phyloP scores from a whole-genome alignment of 2,888 invertebrate genomes.

The Molanna angustata region DNA sequence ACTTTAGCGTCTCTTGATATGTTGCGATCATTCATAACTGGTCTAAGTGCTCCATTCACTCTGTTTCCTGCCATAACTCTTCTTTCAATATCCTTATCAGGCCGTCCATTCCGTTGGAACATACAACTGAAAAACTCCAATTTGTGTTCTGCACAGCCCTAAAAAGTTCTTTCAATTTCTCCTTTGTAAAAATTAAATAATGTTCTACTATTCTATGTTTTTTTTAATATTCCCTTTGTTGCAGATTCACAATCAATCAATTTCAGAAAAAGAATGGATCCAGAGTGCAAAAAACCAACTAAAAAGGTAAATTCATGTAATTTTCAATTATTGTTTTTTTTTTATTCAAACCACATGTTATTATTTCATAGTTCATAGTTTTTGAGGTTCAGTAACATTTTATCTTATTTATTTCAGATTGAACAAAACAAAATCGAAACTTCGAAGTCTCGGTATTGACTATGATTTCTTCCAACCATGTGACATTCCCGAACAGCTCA shows the following conservation, averaged over 20 bases:
- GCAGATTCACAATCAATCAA: conserved; percentile 26
- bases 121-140: too few relatives aligned
- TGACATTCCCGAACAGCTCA: conserved; percentile 44
- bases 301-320: conserved; percentile 8
- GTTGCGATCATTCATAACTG: too few relatives aligned
- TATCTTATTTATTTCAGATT: conserved; percentile 39
- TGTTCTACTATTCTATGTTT: background rate
- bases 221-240: conserved; percentile 33
- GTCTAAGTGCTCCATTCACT: too few relatives aligned
- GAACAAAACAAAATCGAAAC: conserved; percentile 47
- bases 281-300: conserved; percentile 25
- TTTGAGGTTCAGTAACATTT: background rate
- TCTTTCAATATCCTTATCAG: too few relatives aligned
- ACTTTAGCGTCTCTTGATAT: too few relatives aligned
- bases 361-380: background rate
- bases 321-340: background rate
- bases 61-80: too few relatives aligned
- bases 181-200: background rate
- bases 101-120: too few relatives aligned
- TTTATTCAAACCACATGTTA: background rate
- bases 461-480: conserved; percentile 54
- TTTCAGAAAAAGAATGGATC: conserved; percentile 21
- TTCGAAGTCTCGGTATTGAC: conserved; percentile 51
- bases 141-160: too few relatives aligned
- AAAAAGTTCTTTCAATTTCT: background rate